phyloP scores from a whole-genome alignment of 2,888 invertebrate species.

The Yponomeuta cagnagella region DNA sequence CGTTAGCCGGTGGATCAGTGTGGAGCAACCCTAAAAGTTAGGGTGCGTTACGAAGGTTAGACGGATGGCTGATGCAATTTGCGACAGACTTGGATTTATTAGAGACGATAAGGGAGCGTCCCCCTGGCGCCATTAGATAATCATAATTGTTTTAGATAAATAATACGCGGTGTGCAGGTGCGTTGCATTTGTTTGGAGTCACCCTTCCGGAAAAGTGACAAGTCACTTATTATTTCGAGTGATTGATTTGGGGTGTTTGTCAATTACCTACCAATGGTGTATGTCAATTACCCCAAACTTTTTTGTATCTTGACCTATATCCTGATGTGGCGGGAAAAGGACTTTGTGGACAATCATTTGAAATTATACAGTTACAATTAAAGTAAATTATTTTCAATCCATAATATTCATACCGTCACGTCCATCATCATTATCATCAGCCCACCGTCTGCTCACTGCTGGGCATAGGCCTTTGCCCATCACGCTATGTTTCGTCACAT shows the following conservation, averaged over 20 bases:
- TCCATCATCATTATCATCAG: too few relatives aligned
- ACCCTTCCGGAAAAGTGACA: neutral
- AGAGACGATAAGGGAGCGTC: slow-evolving; percentile 59
- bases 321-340: too few relatives aligned
- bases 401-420: too few relatives aligned
- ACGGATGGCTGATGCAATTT: slow-evolving; percentile 74
- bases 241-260: neutral
- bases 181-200: slow-evolving; percentile 5
- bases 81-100: slow-evolving; percentile 66
- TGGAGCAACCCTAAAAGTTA: slow-evolving; percentile 19
- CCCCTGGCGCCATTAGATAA: slow-evolving; percentile 32
- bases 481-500: too few relatives aligned
- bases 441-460: too few relatives aligned
- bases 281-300: too few relatives aligned
- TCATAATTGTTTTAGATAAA: slow-evolving; percentile 30
- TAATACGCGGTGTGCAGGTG: slow-evolving; percentile 6
- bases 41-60: slow-evolving; percentile 67
- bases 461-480: too few relatives aligned
- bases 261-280: neutral
- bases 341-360: too few relatives aligned
- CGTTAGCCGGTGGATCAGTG: neutral
- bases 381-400: too few relatives aligned
- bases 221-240: neutral
- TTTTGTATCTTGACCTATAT: too few relatives aligned
- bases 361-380: too few relatives aligned